Base-by-base conservation (phyloP, 2,888 invertebrate species). In the Chaetogeoica ovagalla region DNA sequence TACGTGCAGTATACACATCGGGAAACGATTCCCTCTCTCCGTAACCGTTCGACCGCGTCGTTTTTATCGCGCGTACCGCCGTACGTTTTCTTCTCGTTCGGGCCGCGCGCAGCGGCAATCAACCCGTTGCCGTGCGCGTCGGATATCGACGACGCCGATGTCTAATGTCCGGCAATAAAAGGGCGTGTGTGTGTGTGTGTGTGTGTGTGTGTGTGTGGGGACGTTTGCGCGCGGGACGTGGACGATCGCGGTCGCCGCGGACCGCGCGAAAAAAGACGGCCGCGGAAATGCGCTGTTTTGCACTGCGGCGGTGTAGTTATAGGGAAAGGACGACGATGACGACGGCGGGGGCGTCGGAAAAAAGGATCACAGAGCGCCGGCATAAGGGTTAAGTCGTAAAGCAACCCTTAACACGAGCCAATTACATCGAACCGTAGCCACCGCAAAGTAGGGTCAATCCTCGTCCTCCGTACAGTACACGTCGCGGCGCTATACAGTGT, bases 391-490 rank as follows among this genome's bases (percentile, higher is more conserved):
- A 79, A 79, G 79, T 79, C 79, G 79, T 79, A 79, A 79, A 79
- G 79, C 79, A 71, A 79, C 79, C 79, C 79, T 79, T 79, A 79
- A 79, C 79, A 79, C 79, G 79, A 63, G 71, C 79, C 79, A 79
- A 79, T 79, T 79, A 79, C 79, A 79, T 79, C 79, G 79, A 79
- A 79, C 71, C 79, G 79, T 79, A 43, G 79, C 79, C 79, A 71
- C 79, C 79, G 63, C 79, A 79, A 79, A 79, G 79, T 79, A 79
- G 79, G 79, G 79, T 79, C 79, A 65, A 71, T 79, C 79, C 71
- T 62, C 66, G 30, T 13, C 43, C 23, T 2, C 17, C 11, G n/a
- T n/a, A n/a, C n/a, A n/a, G n/a, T n/a, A n/a, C n/a, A n/a, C n/a
- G n/a, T n/a, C n/a, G n/a, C n/a, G n/a, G n/a, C n/a, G n/a, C n/a